Evolutionary conservation across 2,113 vertebrate genomes (phyloP), one percentile per base, ranked within the genome.

Genomic region (Grantiella picta): DNA sequence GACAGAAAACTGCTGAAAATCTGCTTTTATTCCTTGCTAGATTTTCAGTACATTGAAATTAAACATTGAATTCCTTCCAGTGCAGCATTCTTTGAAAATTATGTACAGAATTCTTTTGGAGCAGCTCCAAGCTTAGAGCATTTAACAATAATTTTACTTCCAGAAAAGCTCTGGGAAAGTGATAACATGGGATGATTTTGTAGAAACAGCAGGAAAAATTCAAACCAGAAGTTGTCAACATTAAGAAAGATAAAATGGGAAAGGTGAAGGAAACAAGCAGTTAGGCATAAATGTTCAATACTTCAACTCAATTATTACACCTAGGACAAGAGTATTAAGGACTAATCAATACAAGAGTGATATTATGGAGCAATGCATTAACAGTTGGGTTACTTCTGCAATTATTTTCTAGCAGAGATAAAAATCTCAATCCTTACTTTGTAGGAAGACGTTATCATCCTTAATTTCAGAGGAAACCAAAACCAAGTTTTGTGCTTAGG

Each of bases 31-130:
- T 86, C 63, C 42, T 50, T 33, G 10, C 18, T 36, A 1, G 19
- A 9, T 40, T 81, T 40, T 63, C 54, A 70, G 14, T 15, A 21
- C 10, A 40, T 9, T 66, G 33, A 63, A 59, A 53, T 63, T 3
- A 53, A 65, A 50, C 5, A 20, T 5, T 11, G 72, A 9, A 16
- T 66, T 70, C 35, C 11, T 70, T 63, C 42, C 42, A 63, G 12
- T 0, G 0, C 25, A 16, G 35, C 0, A 1, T 28, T 36, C 23
- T 59, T 70, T 53, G 31, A 64, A 18, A 35, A 47, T 52, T 47
- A 22, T 5, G 31, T 3, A 20, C 6, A 52, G 59, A 66, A 65
- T 31, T 33, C 3, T 36, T n/a, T 63, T 9, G 2, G 52, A 73
- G 23, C 2, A 4, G 5, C n/a, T 87, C 24, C 1, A 3, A 8